A percentile compares a stretch with the other conserved stretches of the same genome.
phyloP scores from a whole-genome alignment of 2,888 invertebrate species.

The Cataglyphis altisquamis region DNA sequence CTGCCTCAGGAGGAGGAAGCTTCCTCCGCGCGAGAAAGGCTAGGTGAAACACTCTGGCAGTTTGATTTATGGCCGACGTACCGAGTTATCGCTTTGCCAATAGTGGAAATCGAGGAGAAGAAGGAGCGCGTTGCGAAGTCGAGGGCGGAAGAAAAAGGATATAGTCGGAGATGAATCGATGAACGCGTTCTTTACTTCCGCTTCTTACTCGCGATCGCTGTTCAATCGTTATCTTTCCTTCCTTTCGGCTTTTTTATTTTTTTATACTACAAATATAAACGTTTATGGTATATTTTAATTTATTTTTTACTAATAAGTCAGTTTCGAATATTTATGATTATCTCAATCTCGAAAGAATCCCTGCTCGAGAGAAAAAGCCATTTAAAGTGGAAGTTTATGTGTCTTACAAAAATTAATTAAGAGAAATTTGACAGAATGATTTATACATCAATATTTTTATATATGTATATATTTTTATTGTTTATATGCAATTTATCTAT shows the following conservation, averaged over 20 bases:
- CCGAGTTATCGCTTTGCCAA: constrained; percentile 85
- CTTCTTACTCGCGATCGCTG: constrained; percentile 49
- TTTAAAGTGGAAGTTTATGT: neutral
- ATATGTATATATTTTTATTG: neutral
- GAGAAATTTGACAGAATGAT: neutral
- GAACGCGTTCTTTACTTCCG: constrained; percentile 71
- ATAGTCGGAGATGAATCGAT: constrained; percentile 79
- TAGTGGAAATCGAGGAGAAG: constrained; percentile 80
- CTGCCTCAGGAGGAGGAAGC: constrained; percentile 60
- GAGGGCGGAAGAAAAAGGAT: constrained; percentile 74
- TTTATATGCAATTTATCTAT: neutral
- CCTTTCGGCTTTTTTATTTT: neutral
- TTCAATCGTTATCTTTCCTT: constrained; percentile 45
- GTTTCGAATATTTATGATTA: neutral
- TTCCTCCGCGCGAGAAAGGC: constrained; percentile 70
- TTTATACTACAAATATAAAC: neutral
- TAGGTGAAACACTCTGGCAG: constrained; percentile 80
- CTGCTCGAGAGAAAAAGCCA: neutral
- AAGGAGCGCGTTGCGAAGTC: constrained; percentile 72
- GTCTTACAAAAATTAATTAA: neutral
- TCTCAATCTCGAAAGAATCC: neutral
- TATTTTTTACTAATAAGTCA: neutral
- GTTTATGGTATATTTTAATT: neutral
- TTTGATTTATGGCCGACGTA: constrained; percentile 85
- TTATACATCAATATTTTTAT: constrained; percentile 11